These are phyloP conservation scores for Megalopta genalis DNA, from an alignment of 1,140 invertebrate species.

Conservation along the genomic window DNA sequence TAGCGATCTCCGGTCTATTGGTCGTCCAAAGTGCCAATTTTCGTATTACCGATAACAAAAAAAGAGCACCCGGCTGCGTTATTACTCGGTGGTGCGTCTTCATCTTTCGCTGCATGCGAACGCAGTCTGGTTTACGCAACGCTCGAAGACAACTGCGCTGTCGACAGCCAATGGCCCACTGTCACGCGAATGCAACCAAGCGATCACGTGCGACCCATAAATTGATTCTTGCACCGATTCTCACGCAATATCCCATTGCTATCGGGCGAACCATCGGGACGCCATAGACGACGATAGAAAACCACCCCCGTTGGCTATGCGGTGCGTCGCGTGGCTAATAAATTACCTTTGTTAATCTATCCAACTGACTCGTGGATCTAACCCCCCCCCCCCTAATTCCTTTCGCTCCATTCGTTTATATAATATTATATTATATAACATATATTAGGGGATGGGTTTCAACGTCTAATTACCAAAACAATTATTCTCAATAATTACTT, in stretches of 20 bases:
- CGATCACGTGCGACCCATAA: slow-evolving; percentile 35
- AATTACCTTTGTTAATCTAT: slow-evolving; percentile 35
- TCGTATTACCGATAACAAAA: too few species aligned
- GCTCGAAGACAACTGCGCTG: neutral
- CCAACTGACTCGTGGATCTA: too few species aligned
- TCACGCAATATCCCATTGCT: slow-evolving; percentile 33
- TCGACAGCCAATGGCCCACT: neutral
- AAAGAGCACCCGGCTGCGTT: too few species aligned
- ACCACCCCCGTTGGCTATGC: slow-evolving; percentile 5
- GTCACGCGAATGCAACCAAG: slow-evolving; percentile 37
- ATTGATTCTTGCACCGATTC: slow-evolving; percentile 45
- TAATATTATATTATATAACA: neutral
- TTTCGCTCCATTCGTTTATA: neutral
- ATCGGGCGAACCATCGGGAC: neutral
- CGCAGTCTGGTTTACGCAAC: neutral
- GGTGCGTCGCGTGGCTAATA: slow-evolving; percentile 21
- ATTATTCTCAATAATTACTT: too few species aligned
- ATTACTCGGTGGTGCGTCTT: neutral
- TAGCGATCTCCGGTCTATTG: too few species aligned
- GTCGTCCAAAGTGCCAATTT: too few species aligned
- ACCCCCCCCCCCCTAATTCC: neutral
- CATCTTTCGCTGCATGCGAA: neutral
- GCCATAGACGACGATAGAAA: slow-evolving; percentile 22
- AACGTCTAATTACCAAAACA: too few species aligned
- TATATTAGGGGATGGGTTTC: too few species aligned